These are phyloP conservation scores for Nesidiocoris tenuis DNA, from an alignment of 2,888 invertebrate genomes.

Conservation along the genomic window DNA sequence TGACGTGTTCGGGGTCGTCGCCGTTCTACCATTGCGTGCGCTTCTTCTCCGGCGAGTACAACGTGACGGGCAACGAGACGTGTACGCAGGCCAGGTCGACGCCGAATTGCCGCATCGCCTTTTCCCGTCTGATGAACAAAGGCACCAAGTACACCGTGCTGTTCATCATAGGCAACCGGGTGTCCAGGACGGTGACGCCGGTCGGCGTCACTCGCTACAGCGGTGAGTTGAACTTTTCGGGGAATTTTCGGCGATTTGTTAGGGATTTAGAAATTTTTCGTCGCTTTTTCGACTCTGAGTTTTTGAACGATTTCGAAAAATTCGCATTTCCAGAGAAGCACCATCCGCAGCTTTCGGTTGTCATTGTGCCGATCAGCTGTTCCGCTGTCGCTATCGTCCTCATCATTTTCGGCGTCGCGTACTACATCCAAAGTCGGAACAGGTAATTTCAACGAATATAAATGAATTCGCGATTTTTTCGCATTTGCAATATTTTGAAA, in stretches of 20 bases:
- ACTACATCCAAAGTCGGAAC: conserved; percentile 77
- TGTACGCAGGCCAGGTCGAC: conserved; percentile 56
- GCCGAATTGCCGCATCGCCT: conserved; percentile 61
- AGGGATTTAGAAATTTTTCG: no score
- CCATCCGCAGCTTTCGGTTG: conserved; percentile 81
- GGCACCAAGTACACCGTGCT: conserved; percentile 74
- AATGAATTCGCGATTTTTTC: background rate
- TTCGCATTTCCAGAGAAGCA: conserved; percentile 61
- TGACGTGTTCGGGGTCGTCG: conserved; percentile 71
- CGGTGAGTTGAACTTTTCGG: conserved; percentile 66
- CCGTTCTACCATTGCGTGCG: conserved; percentile 71
- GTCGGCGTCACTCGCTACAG: conserved; percentile 80
- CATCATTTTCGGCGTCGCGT: conserved; percentile 83
- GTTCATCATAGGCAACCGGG: conserved; percentile 74
- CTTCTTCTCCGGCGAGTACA: conserved; percentile 61
- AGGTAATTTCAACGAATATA: conserved; percentile 57
- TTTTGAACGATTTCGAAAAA: no score
- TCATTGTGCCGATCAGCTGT: conserved; percentile 82
- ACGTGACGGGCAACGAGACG: conserved; percentile 67
- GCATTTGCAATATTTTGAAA: background rate
- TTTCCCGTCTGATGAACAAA: conserved; percentile 68
- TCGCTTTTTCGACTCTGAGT: no score
- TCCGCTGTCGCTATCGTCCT: conserved; percentile 77
- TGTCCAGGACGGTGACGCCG: conserved; percentile 67
- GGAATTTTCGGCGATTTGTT: no score